phyloP scores from a whole-genome alignment of 2,113 vertebrate species.

The Ranitomeya imitator region DNA sequence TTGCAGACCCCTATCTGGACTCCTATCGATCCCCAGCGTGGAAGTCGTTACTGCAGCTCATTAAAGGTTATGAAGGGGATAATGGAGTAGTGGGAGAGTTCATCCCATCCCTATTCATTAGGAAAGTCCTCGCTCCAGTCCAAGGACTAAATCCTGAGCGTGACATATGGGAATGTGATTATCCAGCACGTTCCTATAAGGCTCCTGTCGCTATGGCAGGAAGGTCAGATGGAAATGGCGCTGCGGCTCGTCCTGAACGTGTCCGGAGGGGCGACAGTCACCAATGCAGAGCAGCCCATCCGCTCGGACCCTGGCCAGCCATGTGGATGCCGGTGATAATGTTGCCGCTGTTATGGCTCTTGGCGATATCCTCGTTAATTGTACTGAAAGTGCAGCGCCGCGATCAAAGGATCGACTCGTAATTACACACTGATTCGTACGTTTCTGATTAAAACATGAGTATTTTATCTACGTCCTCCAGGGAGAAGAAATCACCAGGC shows the following conservation, averaged over 20 bases:
- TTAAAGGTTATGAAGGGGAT: constrained; percentile 32
- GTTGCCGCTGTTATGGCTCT: background rate
- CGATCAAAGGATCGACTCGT: background rate
- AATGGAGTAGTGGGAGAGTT: constrained; percentile 26
- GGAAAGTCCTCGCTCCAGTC: background rate
- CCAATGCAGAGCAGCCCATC: background rate
- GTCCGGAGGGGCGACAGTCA: background rate
- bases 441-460: background rate
- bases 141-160: background rate
- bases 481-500: background rate
- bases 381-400: background rate
- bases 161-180: background rate
- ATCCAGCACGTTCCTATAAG: background rate
- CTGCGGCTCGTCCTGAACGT: too few relatives aligned
- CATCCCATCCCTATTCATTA: constrained; percentile 25
- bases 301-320: background rate
- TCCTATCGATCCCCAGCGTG: constrained; percentile 10
- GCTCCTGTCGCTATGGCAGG: background rate
- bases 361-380: background rate
- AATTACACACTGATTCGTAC: background rate
- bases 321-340: background rate
- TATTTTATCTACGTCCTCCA: background rate
- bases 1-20: background rate
- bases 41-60: constrained; percentile 14
- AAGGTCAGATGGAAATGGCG: background rate